phyloP scores from a whole-genome alignment of 2,113 vertebrate species.

The Chaenogobius annularis region DNA sequence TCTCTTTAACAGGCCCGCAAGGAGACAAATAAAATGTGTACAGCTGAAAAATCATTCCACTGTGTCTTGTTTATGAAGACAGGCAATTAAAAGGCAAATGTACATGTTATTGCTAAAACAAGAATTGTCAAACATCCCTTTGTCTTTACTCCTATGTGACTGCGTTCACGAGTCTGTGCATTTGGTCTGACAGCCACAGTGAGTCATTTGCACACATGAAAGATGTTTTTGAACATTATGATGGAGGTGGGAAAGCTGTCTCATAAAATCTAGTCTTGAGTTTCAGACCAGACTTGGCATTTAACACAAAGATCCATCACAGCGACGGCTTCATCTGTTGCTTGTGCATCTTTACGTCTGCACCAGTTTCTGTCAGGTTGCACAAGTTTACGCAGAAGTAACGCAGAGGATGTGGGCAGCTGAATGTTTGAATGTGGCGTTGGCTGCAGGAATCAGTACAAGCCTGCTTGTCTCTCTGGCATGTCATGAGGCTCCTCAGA shows the following conservation, averaged over 20 bases:
- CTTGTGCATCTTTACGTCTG: constrained; percentile 11
- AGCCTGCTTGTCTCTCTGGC: constrained; percentile 21
- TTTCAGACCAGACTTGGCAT: constrained; percentile 4
- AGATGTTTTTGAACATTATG: constrained; percentile 2
- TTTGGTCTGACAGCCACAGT: constrained; percentile 7
- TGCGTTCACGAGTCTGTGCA: constrained; percentile 4
- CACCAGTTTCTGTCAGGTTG: background rate
- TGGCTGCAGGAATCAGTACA: background rate
- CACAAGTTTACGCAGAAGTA: constrained; percentile 3
- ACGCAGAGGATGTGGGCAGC: background rate
- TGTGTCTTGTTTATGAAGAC: background rate
- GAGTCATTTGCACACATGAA: background rate
- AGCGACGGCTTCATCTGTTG: constrained; percentile 14
- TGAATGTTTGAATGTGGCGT: background rate
- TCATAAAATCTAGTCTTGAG: constrained; percentile 3
- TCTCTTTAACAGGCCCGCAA: constrained; percentile 3
- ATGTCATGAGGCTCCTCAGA: constrained; percentile 32
- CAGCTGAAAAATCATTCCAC: background rate
- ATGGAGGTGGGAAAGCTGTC: background rate
- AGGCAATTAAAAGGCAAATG: background rate
- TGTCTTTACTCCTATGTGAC: background rate
- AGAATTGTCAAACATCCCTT: constrained; percentile 34
- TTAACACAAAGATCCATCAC: constrained; percentile 16
- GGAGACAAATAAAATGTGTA: constrained; percentile 8
- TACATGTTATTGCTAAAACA: constrained; percentile 10